Evolutionary conservation across 1,140 invertebrate species (phyloP).

Genomic region (Latrodectus geometricus): DNA sequence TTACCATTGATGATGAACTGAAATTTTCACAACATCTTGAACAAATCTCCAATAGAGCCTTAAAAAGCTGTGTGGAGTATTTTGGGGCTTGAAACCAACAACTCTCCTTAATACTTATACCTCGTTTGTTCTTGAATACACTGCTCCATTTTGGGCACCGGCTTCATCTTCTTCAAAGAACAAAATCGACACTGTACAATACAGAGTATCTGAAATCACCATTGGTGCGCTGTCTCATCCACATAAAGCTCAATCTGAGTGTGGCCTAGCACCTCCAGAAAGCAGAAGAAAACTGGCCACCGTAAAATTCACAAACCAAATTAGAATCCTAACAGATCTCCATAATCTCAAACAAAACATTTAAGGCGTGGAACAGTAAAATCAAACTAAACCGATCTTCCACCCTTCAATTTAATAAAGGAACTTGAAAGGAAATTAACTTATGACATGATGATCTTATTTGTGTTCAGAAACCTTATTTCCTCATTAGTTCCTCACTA

Average conservation of each 20-base stretch:
- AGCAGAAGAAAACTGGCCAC: neutral
- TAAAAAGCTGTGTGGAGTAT: neutral
- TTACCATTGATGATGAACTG: slow-evolving; percentile 13
- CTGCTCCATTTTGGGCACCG: neutral
- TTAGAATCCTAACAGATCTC: neutral
- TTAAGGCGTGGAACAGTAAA: neutral
- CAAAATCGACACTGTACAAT: neutral
- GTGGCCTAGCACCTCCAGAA: neutral
- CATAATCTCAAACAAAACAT: neutral
- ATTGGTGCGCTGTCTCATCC: no score
- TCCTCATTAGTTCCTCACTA: slow-evolving; percentile 3
- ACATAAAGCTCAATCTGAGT: neutral
- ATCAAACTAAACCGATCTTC: neutral
- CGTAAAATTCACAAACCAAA: neutral
- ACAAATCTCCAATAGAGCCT: neutral
- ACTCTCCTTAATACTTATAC: neutral
- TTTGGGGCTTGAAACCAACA: neutral
- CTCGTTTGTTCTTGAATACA: slow-evolving; percentile 1
- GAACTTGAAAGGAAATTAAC: neutral
- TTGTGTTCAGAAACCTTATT: neutral
- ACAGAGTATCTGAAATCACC: neutral
- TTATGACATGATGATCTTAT: neutral
- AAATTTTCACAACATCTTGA: slow-evolving; percentile 7
- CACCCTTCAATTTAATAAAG: slow-evolving; percentile 1
- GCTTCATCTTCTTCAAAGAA: slow-evolving; percentile 4